Percentiles rank a stretch among this genome's conserved stretches.
phyloP scores from a whole-genome alignment of 2,888 invertebrate genomes.

The Hyposoter didymator region DNA sequence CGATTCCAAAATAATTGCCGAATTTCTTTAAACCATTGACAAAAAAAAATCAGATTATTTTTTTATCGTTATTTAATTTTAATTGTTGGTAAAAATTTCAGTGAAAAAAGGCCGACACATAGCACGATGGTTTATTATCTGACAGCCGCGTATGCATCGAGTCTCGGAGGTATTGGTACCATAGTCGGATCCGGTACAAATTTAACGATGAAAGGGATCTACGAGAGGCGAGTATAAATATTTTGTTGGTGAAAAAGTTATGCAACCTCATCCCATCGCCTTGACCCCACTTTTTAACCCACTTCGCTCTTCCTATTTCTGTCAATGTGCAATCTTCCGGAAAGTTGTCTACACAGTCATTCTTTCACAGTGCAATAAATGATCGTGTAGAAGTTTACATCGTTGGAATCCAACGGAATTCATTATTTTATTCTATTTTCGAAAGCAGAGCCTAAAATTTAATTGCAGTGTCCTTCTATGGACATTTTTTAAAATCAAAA shows the following conservation, averaged over 20 bases:
- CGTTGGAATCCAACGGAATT: too few species aligned
- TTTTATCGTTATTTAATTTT: background rate
- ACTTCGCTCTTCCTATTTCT: background rate
- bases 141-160: conserved; percentile 92
- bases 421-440: too few species aligned
- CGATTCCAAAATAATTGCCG: background rate
- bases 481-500: too few species aligned
- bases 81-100: conserved; percentile 75
- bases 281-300: background rate
- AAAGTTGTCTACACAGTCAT: too few species aligned
- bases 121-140: conserved; percentile 92
- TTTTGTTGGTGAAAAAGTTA: background rate
- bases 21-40: background rate
- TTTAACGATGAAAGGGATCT: conserved; percentile 92
- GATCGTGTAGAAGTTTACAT: too few species aligned
- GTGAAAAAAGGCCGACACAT: conserved; percentile 88
- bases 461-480: too few species aligned
- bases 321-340: background rate
- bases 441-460: too few species aligned
- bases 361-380: too few species aligned
- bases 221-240: conserved; percentile 86
- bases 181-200: conserved; percentile 93
- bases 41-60: background rate
- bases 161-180: conserved; percentile 90
- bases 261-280: too few species aligned